Conservation (phyloP, 2,113 vertebrate species). For the Gymnogyps californianus region DNA sequence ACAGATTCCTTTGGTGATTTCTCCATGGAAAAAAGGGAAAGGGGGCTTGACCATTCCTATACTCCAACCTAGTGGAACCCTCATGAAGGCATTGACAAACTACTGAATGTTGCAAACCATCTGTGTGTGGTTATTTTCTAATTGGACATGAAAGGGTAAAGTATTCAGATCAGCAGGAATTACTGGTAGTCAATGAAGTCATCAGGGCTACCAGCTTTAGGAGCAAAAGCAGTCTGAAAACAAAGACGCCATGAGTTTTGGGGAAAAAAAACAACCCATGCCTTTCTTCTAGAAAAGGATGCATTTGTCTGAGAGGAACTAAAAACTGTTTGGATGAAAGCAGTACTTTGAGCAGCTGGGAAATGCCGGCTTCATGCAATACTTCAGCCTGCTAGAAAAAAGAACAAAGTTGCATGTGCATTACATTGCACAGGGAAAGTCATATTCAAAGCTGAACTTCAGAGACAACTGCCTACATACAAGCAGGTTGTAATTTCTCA, state of each 20-base stretch:
- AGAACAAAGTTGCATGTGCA: background rate
- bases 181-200: background rate
- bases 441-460: background rate
- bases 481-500: background rate
- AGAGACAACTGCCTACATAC: background rate
- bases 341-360: background rate
- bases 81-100: background rate
- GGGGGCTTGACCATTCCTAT: background rate
- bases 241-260: background rate
- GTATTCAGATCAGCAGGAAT: background rate
- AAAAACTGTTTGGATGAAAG: background rate
- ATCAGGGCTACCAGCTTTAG: background rate
- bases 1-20: background rate
- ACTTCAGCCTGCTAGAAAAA: background rate
- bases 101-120: background rate
- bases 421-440: background rate
- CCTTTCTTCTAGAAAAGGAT: background rate
- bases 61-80: background rate
- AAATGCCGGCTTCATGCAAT: background rate
- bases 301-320: background rate
- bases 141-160: background rate
- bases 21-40: background rate
- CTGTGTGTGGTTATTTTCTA: background rate
- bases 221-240: background rate
- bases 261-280: too few relatives aligned